These are phyloP conservation scores for Plecotus auritus DNA, from an alignment of 2,113 vertebrate species.

Conservation along the genomic window DNA sequence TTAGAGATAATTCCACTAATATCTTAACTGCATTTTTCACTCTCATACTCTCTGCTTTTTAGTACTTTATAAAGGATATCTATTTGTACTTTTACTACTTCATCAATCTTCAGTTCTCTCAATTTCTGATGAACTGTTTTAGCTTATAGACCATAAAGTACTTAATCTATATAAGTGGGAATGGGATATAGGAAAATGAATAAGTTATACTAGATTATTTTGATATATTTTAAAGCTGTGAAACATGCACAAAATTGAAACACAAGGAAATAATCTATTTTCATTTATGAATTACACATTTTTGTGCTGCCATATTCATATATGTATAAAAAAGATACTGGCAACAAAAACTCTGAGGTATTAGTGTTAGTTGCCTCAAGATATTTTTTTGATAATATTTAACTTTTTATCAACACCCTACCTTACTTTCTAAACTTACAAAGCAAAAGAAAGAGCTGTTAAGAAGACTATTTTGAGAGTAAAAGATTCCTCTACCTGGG, in stretches of 20 bases:
- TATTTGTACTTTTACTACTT: neutral
- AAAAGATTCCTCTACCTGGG: neutral
- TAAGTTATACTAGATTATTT: neutral
- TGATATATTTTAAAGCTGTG: neutral
- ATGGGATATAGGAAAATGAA: neutral
- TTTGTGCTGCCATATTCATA: neutral
- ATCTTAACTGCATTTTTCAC: neutral
- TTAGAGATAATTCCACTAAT: neutral
- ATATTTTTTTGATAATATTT: neutral
- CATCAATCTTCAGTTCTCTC: neutral
- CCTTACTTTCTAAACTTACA: neutral
- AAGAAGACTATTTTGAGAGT: neutral
- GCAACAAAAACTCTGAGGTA: neutral
- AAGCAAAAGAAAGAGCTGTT: neutral
- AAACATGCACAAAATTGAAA: neutral
- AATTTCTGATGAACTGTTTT: neutral
- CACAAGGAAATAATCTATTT: neutral
- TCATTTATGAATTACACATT: neutral
- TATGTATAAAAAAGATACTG: neutral
- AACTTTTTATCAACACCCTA: neutral
- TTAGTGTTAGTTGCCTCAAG: neutral
- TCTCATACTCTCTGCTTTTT: neutral
- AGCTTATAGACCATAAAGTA: neutral
- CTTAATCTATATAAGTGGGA: neutral
- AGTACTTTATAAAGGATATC: neutral